These are phyloP conservation scores for Drosophila grimshawi DNA, from an alignment of 1,140 invertebrate genomes.

Conservation along the genomic window DNA sequence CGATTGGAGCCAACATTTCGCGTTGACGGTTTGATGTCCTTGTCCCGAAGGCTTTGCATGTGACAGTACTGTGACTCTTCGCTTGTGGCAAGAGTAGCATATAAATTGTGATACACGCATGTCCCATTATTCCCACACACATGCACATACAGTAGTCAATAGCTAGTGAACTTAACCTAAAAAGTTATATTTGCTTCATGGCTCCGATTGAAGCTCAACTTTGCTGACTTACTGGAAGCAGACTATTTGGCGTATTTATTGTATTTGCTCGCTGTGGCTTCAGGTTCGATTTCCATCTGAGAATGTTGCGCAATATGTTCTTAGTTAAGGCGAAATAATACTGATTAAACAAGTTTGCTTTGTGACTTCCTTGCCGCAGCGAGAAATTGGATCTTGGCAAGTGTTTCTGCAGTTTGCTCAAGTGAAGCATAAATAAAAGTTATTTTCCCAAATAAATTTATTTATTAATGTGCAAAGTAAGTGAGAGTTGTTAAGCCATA, in stretches of 20 bases:
- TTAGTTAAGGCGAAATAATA: background rate
- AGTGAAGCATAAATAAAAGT: too few species aligned
- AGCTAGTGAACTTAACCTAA: slow-evolving; percentile 16
- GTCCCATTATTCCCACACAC: background rate
- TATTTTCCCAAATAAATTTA: too few species aligned
- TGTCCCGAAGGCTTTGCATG: slow-evolving; percentile 45
- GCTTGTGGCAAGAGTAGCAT: slow-evolving; percentile 30
- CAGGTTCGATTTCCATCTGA: background rate
- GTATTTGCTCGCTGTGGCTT: background rate
- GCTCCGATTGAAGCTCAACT: slow-evolving; percentile 25
- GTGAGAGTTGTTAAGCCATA: too few species aligned
- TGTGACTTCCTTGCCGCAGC: background rate
- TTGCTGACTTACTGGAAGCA: slow-evolving; percentile 18
- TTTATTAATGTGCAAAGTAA: too few species aligned
- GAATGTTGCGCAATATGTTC: background rate
- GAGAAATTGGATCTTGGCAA: background rate
- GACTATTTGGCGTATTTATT: background rate
- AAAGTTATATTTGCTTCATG: slow-evolving; percentile 27
- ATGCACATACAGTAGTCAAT: slow-evolving; percentile 1
- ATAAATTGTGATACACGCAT: slow-evolving; percentile 18
- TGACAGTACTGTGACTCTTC: slow-evolving; percentile 9
- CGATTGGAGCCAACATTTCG: slow-evolving; percentile 69
- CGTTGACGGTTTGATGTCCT: slow-evolving; percentile 44
- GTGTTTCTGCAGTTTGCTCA: background rate
- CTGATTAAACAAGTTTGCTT: background rate